These are phyloP conservation scores for Heteronetta atricapilla DNA, from an alignment of 2,113 vertebrate species.

Conservation along the genomic window DNA sequence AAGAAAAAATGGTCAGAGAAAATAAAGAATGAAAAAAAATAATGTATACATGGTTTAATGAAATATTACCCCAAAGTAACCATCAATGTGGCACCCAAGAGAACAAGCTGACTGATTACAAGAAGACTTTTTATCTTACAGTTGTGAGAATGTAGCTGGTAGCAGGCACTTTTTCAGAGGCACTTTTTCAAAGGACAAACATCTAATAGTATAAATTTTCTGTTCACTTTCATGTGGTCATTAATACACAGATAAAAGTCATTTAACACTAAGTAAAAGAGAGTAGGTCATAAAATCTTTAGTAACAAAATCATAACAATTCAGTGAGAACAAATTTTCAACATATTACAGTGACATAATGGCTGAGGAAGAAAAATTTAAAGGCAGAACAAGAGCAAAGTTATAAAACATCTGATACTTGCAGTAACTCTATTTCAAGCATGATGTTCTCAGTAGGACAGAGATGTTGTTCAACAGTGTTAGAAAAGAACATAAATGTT, in stretches of 20 bases:
- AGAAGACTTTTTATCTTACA: neutral
- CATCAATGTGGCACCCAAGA: neutral
- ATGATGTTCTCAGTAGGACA: neutral
- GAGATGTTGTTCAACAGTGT: neutral
- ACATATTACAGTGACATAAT: neutral
- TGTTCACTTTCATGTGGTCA: neutral
- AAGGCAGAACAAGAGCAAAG: neutral
- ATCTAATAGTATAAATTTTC: neutral
- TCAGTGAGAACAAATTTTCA: neutral
- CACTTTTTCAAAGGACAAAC: neutral
- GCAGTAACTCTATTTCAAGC: neutral
- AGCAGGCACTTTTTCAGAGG: neutral
- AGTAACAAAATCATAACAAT: neutral
- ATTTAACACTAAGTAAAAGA: neutral
- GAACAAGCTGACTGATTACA: neutral
- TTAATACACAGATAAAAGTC: neutral
- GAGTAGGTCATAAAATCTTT: neutral
- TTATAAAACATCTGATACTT: neutral
- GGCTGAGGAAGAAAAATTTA: neutral
- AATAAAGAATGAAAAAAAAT: neutral
- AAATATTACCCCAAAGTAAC: neutral
- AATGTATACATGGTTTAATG: neutral
- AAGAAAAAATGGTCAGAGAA: neutral
- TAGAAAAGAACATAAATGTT: conserved; percentile 6
- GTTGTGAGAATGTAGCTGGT: neutral